A percentile compares a stretch with the other conserved stretches of the same genome.
Conservation (phyloP, 2,888 invertebrate species). For the Acronicta aceris region DNA sequence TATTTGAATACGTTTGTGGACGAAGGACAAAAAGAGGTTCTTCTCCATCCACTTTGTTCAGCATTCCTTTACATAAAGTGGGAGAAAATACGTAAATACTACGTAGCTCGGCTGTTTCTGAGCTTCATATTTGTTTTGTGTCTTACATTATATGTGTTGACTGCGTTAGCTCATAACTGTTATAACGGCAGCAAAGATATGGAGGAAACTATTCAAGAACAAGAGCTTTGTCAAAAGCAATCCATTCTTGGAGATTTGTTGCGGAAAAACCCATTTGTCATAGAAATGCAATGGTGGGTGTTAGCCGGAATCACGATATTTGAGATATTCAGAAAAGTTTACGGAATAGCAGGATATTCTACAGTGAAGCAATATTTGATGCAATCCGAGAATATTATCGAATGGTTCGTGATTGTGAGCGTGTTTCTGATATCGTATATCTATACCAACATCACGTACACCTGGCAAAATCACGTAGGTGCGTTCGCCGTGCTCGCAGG, state of each 20-base stretch:
- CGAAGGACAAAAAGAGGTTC: conserved; percentile 96
- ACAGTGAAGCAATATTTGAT: conserved; percentile 94
- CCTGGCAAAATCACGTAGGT: conserved; percentile 96
- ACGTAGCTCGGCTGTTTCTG: conserved; percentile 93
- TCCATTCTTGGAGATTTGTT: conserved; percentile 93
- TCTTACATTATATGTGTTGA: conserved; percentile 94
- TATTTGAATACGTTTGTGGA: conserved; percentile 96
- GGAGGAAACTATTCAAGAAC: conserved; percentile 92
- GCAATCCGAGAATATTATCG: conserved; percentile 95
- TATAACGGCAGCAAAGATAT: conserved; percentile 94
- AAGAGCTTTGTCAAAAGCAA: conserved; percentile 93
- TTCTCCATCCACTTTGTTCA: conserved; percentile 96
- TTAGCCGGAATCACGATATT: conserved; percentile 93
- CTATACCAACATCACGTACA: conserved; percentile 92
- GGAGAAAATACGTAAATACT: conserved; percentile 97
- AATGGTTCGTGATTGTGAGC: conserved; percentile 96
- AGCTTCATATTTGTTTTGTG: conserved; percentile 94
- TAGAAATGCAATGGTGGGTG: conserved; percentile 96
- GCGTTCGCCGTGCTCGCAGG: conserved; percentile 95
- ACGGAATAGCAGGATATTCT: conserved; percentile 94
- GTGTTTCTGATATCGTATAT: conserved; percentile 95
- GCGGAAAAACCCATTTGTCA: conserved; percentile 92
- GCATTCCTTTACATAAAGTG: conserved; percentile 96
- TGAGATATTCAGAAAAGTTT: conserved; percentile 94
- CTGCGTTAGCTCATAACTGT: conserved; percentile 95